Evolutionary conservation across 1,140 invertebrate genomes (phyloP).

Genomic region (Neodiprion lecontei): DNA sequence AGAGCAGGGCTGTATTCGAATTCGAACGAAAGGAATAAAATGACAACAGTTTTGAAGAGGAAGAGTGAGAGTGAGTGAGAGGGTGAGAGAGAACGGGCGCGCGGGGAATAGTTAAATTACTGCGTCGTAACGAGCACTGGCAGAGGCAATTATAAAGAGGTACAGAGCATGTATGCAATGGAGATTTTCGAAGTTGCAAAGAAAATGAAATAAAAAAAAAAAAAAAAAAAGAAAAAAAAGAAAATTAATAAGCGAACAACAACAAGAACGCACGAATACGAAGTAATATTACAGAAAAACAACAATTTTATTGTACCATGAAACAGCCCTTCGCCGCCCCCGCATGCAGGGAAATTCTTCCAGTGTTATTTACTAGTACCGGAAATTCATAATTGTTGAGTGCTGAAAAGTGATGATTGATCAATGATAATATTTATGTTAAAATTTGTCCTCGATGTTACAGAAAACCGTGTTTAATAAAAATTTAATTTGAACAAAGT

Average conservation of each 20-base stretch:
- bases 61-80: constrained; percentile 32
- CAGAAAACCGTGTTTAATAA: constrained; percentile 63
- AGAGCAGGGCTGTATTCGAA: too few relatives aligned
- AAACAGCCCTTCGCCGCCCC: constrained; percentile 12
- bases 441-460: constrained; percentile 62
- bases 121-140: neutral
- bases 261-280: too few relatives aligned
- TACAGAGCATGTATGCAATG: neutral
- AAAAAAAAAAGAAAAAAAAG: neutral
- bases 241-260: neutral
- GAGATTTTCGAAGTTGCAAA: constrained; percentile 11
- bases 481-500: constrained; percentile 63
- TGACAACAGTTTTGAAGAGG: neutral
- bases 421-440: constrained; percentile 61
- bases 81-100: constrained; percentile 10
- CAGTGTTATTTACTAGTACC: constrained; percentile 53
- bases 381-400: constrained; percentile 55
- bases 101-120: neutral
- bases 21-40: too few relatives aligned
- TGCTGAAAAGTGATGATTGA: constrained; percentile 59
- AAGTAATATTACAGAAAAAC: too few relatives aligned
- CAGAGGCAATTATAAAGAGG: neutral
- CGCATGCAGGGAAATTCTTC: constrained; percentile 51
- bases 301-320: neutral
- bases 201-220: neutral